Conservation (phyloP, 2,888 invertebrate species). For the Spicauda simplicius region DNA sequence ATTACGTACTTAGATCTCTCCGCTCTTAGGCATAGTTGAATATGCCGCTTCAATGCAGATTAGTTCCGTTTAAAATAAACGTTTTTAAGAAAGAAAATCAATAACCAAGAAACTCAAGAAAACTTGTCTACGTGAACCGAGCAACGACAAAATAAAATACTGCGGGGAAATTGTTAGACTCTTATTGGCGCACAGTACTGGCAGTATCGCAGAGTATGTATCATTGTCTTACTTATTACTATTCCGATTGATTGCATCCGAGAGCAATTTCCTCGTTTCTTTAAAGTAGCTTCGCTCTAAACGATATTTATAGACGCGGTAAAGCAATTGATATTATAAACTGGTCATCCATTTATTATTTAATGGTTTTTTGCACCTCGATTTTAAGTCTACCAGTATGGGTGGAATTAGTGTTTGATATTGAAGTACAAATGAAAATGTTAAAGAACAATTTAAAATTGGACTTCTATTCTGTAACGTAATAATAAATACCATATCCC, state of each 20-base stretch:
- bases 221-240: conserved; percentile 36
- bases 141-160: conserved; percentile 24
- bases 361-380: background rate
- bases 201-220: conserved; percentile 17
- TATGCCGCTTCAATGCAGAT: too few species aligned
- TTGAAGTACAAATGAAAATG: background rate
- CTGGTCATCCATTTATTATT: background rate
- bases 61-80: background rate
- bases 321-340: conserved; percentile 3
- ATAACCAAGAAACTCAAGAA: conserved; percentile 1
- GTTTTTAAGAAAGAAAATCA: background rate
- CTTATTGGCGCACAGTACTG: conserved; percentile 26
- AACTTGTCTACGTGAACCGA: conserved; percentile 6
- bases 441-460: too few species aligned
- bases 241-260: conserved; percentile 36
- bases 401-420: background rate
- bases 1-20: too few species aligned
- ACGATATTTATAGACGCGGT: conserved; percentile 9
- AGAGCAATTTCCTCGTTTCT: conserved; percentile 32
- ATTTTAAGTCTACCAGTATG: background rate
- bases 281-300: conserved; percentile 20
- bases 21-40: too few species aligned
- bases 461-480: too few species aligned
- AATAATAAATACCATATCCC: too few species aligned
- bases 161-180: conserved; percentile 23